Evolutionary conservation across 1,140 invertebrate species (phyloP), one percentile per base, ranked within the genome.

Genomic region (Glomeris maerens): DNA sequence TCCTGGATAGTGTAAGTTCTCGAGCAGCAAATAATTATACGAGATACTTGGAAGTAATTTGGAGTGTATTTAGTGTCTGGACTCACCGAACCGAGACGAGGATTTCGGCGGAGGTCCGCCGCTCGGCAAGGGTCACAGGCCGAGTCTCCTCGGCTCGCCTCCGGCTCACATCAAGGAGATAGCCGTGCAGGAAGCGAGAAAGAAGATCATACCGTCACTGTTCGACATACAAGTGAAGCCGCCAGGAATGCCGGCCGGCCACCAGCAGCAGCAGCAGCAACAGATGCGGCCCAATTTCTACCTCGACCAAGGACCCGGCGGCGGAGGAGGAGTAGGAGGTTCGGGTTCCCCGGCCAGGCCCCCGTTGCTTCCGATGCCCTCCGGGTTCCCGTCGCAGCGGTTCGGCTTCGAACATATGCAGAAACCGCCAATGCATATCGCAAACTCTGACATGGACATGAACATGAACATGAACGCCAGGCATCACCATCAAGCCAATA

Each of bases 1-100:
- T 85, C 49, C 67, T 85, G 45, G 66, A 81, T 1, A 82, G 74
- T 66, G 73, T 75, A 55, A 56, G 55, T 60, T 28, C 47, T 58
- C 26, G 23, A 45, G 23, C 44, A 36, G 26, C 31, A 36, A 36
- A 36, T 10, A 36, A 36, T 10, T 13, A 13, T 10, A 36, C 31
- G 31, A 36, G 10, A 36, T 36, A 17, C 10, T 10, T 36, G 31
- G 31, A 17, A 36, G 17, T 36, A 36, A 36, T 36, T 10, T 13
- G 10, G 17, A 36, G 31, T 36, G 10, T 36, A 13, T 17, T 36
- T 10, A 36, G 10, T 13, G 31, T 36, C 17, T n/a, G n/a, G n/a
- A n/a, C n/a, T n/a, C n/a, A n/a, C n/a, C n/a, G n/a, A n/a, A n/a
- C n/a, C n/a, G n/a, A n/a, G n/a, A n/a, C n/a, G n/a, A n/a, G n/a